These are phyloP conservation scores for rat (Rattus norvegicus) DNA, from an alignment of 2,113 vertebrate genomes.

Conservation along the genomic window DNA sequence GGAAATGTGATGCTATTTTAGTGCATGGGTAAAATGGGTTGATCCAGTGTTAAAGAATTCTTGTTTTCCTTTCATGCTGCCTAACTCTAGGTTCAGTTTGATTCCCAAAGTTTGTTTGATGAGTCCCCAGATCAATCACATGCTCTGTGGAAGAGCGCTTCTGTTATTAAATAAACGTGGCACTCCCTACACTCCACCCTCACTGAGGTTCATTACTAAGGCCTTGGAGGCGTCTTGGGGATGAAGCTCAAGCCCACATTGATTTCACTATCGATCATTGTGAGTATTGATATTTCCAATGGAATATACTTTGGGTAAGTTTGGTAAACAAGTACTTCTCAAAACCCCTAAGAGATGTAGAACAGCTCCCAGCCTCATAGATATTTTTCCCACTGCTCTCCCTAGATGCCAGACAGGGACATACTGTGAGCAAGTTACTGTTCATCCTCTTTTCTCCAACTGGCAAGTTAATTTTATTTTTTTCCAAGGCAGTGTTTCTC, in stretches of 20 bases:
- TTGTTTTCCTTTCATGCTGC: not conserved
- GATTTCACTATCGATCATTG: not conserved
- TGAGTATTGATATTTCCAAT: not conserved
- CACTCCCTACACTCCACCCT: slow-evolving; percentile 1
- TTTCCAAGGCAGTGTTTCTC: not conserved
- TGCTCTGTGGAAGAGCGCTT: slow-evolving; percentile 49
- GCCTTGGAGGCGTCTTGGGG: not conserved
- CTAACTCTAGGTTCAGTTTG: not conserved
- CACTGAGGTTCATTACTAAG: not conserved
- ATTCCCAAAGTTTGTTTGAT: not conserved
- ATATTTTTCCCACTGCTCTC: not conserved
- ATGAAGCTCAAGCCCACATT: not conserved
- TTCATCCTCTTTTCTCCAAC: not conserved
- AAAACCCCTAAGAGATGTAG: not conserved
- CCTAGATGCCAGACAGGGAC: not conserved
- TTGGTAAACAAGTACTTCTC: slow-evolving; percentile 7
- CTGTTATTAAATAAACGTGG: slow-evolving; percentile 33
- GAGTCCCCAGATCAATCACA: not conserved
- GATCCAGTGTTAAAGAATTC: not conserved
- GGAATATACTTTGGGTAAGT: not conserved
- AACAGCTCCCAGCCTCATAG: not conserved
- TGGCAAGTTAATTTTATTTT: not conserved
- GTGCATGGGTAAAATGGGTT: not conserved
- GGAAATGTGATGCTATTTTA: not conserved
- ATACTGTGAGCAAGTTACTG: not conserved